Conservation (phyloP, 2,888 invertebrate genomes). For the Caenorhabditis wallacei region DNA sequence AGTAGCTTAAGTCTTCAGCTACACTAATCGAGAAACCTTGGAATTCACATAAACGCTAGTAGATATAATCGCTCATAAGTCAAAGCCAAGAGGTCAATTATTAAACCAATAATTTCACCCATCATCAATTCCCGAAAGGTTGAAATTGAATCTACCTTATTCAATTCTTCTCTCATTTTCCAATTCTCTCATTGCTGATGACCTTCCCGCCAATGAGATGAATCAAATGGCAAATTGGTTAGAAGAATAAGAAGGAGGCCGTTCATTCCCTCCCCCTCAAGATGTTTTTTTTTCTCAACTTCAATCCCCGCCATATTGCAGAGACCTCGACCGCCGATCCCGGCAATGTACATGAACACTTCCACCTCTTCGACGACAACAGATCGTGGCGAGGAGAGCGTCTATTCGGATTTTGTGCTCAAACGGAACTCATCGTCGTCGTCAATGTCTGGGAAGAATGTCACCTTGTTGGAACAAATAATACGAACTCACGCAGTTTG, state of each 20-base stretch:
- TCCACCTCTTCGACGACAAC: slow-evolving; percentile 20
- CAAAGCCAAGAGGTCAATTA: slow-evolving; percentile 45
- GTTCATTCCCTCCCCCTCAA: slow-evolving; percentile 13
- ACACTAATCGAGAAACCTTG: no score
- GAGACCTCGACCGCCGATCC: slow-evolving; percentile 67
- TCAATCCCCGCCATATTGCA: slow-evolving; percentile 31
- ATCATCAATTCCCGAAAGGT: slow-evolving; percentile 49
- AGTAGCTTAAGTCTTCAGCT: no score
- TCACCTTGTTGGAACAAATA: slow-evolving; percentile 88
- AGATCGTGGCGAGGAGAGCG: slow-evolving; percentile 52
- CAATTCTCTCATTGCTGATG: slow-evolving; percentile 49
- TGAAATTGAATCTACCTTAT: slow-evolving; percentile 42
- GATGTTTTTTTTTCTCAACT: slow-evolving; percentile 7
- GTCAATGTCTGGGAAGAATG: slow-evolving; percentile 52
- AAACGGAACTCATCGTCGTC: slow-evolving; percentile 55
- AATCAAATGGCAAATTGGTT: slow-evolving; percentile 60
- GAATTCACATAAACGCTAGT: not conserved
- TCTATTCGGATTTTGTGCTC: slow-evolving; percentile 60
- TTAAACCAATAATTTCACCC: slow-evolving; percentile 51
- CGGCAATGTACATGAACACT: slow-evolving; percentile 58
- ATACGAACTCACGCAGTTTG: slow-evolving; percentile 95
- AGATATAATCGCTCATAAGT: slow-evolving; percentile 9
- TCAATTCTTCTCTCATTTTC: slow-evolving; percentile 14
- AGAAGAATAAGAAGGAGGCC: slow-evolving; percentile 15
- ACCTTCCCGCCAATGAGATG: slow-evolving; percentile 57